Base-by-base conservation (phyloP, 2,113 vertebrate genomes). In the Melanerpes formicivorus region DNA sequence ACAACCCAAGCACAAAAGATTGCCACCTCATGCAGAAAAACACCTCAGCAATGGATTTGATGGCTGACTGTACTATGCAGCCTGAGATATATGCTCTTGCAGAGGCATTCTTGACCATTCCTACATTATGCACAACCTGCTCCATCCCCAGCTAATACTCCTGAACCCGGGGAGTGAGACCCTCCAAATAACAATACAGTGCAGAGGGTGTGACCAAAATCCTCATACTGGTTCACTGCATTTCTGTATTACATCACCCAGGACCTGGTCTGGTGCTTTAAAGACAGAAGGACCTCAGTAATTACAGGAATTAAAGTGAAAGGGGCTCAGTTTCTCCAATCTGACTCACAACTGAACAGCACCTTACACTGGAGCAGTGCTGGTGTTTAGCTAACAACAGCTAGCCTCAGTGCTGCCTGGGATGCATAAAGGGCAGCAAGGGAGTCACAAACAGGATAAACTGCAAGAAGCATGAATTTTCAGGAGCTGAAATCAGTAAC, bases 1-100 rank as follows among this genome's bases (percentile, higher is more conserved):
- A 87, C 60, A 90, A 77, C 26, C 0, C 1, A 92, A 88, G 85
- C 80, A 91, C 76, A 55, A 55, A 90, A 85, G 65, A 91, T 78
- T 91, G 91, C 44, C 23, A 83, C 73, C 30, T 91, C 85, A 72
- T 79, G 88, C 82, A 85, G 84, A 95, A 93, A 90, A 90, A 76
- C 70, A 88, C 58, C 87, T 80, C 66, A 9, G 90, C 66, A 81
- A 75, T 37, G 58, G 69, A 87, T 69, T 48, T 62, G 73, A 48
- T 37, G 25, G 65, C 54, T 92, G 65, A 71, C 87, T 69, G 23
- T 64, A 42, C 64, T 16, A 27, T 7, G 40, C 11, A 63, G 71
- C n/a, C 59, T 55, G 54, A 80, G 65, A 85, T 85, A 78, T 13
- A 44, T 8, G 29, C 52, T 86, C 55, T 50, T 62, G 58, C 62